A percentile compares a stretch with the other conserved stretches of the same genome.
Evolutionary conservation across 2,888 invertebrate species (phyloP).

Genomic region (Nebria brevicollis): DNA sequence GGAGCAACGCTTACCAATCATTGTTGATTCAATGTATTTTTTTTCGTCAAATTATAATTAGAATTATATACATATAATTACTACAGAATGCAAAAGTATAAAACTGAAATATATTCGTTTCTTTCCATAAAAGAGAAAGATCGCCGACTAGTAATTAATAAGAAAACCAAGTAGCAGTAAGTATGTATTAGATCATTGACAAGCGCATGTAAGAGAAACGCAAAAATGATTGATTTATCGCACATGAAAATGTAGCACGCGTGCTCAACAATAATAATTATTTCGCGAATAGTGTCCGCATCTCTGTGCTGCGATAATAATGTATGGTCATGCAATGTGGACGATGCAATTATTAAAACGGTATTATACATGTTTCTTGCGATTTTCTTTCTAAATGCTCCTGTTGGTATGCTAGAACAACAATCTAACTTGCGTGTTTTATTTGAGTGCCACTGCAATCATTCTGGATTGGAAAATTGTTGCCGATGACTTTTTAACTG

Average conservation of each 20-base stretch:
- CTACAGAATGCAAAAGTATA: not conserved
- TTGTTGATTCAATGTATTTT: no score
- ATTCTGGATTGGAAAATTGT: not conserved
- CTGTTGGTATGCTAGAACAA: not conserved
- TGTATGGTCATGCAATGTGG: not conserved
- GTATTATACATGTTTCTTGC: not conserved
- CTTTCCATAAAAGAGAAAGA: not conserved
- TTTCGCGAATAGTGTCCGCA: not conserved
- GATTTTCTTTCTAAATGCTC: not conserved
- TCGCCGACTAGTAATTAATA: not conserved
- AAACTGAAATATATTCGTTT: not conserved
- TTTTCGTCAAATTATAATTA: not conserved
- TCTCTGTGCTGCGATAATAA: not conserved
- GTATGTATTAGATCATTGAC: not conserved
- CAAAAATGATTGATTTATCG: not conserved
- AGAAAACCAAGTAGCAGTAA: not conserved
- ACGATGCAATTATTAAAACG: not conserved
- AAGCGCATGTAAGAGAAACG: not conserved
- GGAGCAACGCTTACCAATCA: slow-evolving; percentile 46
- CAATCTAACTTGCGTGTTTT: not conserved
- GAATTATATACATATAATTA: not conserved
- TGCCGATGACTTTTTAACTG: not conserved
- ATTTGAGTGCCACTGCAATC: not conserved
- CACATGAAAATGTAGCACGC: not conserved
- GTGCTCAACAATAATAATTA: not conserved